These are phyloP conservation scores for Trypoxylus dichotomus DNA, from an alignment of 1,140 invertebrate genomes.

Conservation along the genomic window DNA sequence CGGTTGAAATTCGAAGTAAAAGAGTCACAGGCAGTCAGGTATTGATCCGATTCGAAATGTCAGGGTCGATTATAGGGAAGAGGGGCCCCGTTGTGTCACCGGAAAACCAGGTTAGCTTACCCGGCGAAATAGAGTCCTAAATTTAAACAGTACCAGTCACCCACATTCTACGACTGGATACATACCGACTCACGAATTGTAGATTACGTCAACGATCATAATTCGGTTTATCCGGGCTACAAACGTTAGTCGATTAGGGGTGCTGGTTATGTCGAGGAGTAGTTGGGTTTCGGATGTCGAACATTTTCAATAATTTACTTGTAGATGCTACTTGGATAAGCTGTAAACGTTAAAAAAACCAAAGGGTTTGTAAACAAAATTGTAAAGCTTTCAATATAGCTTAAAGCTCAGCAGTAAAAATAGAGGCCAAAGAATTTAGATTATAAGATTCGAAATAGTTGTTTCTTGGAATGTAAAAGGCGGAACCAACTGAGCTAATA, in stretches of 20 bases:
- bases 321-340: too few species aligned
- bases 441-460: too few species aligned
- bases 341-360: too few species aligned
- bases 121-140: background rate
- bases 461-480: too few species aligned
- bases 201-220: background rate
- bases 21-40: slow-evolving; percentile 6
- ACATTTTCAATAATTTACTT: too few species aligned
- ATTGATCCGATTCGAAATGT: slow-evolving; percentile 17
- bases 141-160: slow-evolving; percentile 24
- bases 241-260: background rate
- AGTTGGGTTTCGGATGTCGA: background rate
- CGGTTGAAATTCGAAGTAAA: slow-evolving; percentile 8
- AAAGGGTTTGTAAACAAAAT: too few species aligned
- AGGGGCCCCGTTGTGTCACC: background rate
- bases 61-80: background rate
- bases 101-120: slow-evolving; percentile 12
- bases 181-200: background rate
- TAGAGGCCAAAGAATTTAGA: too few species aligned
- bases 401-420: too few species aligned
- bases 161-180: background rate
- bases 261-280: background rate
- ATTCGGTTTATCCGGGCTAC: background rate
- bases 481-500: too few species aligned
- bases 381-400: too few species aligned